Evolutionary conservation across 2,113 vertebrate species (phyloP).

Genomic region (Otolemur garnettii): DNA sequence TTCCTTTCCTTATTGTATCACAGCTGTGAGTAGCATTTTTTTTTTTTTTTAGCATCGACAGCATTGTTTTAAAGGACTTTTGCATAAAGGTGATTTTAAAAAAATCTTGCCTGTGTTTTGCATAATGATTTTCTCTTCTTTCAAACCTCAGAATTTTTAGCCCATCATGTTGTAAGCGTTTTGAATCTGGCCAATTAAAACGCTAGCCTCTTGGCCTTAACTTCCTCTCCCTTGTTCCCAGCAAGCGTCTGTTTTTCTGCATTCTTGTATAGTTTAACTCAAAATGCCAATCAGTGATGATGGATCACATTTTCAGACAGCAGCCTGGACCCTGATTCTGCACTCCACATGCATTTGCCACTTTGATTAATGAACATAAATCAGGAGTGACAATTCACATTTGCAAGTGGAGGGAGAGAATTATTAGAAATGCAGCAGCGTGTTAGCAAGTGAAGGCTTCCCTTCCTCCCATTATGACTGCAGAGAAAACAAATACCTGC

Average conservation of each 20-base stretch:
- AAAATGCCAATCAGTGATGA: slow-evolving; percentile 76
- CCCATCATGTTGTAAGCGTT: slow-evolving; percentile 40
- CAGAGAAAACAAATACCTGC: slow-evolving; percentile 73
- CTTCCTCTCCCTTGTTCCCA: slow-evolving; percentile 72
- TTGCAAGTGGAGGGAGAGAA: slow-evolving; percentile 72
- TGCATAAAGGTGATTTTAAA: background rate
- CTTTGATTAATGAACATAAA: slow-evolving; percentile 82
- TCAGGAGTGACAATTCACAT: slow-evolving; percentile 72
- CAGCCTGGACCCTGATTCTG: slow-evolving; percentile 71
- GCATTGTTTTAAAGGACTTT: slow-evolving; percentile 55
- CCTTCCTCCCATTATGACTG: background rate
- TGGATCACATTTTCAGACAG: slow-evolving; percentile 75
- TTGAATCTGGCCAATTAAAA: slow-evolving; percentile 76
- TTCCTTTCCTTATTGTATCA: slow-evolving; percentile 71
- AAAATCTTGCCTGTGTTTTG: background rate
- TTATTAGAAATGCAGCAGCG: slow-evolving; percentile 56
- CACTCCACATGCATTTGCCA: slow-evolving; percentile 74
- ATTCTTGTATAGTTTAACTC: slow-evolving; percentile 79
- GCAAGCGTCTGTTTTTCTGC: slow-evolving; percentile 74
- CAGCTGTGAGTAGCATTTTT: slow-evolving; percentile 67
- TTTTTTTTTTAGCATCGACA: slow-evolving; percentile 63
- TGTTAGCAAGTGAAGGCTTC: background rate
- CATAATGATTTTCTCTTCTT: slow-evolving; percentile 72
- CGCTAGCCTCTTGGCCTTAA: slow-evolving; percentile 52
- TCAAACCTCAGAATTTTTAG: slow-evolving; percentile 71